Conservation (phyloP, 2,888 invertebrate species). For the Panopea generosa region DNA sequence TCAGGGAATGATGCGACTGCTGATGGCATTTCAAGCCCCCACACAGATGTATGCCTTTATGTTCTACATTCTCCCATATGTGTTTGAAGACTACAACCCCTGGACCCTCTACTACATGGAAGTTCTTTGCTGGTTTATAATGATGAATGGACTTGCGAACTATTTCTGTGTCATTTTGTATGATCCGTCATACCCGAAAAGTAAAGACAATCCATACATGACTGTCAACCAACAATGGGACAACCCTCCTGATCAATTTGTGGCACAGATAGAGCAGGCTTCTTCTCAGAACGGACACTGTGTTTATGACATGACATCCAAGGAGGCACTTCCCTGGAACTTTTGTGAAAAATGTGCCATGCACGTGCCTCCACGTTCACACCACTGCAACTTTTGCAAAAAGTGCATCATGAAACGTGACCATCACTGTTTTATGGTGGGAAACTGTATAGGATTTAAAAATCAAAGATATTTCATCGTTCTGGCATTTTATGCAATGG, state of each 20-base stretch:
- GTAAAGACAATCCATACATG: constrained; percentile 56
- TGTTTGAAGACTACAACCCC: constrained; percentile 65
- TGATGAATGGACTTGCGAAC: constrained; percentile 69
- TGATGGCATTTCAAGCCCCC: constrained; percentile 69
- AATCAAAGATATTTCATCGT: constrained; percentile 79
- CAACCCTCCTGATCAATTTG: constrained; percentile 57
- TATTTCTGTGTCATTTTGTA: constrained; percentile 72
- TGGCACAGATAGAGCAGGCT: constrained; percentile 40
- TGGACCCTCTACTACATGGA: constrained; percentile 73
- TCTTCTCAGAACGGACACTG: constrained; percentile 39
- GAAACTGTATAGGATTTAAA: constrained; percentile 75
- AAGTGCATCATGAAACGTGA: constrained; percentile 80
- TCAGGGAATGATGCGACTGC: constrained; percentile 49
- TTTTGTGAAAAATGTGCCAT: constrained; percentile 71
- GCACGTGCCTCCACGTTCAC: constrained; percentile 73
- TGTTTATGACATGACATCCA: constrained; percentile 55
- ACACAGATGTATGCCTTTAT: constrained; percentile 70
- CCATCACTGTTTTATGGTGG: constrained; percentile 81
- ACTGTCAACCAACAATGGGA: constrained; percentile 37
- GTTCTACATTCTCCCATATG: constrained; percentile 65
- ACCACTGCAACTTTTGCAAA: constrained; percentile 77
- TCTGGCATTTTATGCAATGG: constrained; percentile 67
- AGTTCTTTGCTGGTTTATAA: constrained; percentile 65
- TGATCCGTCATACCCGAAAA: constrained; percentile 55
- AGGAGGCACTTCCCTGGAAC: constrained; percentile 69